phyloP scores from a whole-genome alignment of 2,888 invertebrate genomes.

The Ochlodes sylvanus region DNA sequence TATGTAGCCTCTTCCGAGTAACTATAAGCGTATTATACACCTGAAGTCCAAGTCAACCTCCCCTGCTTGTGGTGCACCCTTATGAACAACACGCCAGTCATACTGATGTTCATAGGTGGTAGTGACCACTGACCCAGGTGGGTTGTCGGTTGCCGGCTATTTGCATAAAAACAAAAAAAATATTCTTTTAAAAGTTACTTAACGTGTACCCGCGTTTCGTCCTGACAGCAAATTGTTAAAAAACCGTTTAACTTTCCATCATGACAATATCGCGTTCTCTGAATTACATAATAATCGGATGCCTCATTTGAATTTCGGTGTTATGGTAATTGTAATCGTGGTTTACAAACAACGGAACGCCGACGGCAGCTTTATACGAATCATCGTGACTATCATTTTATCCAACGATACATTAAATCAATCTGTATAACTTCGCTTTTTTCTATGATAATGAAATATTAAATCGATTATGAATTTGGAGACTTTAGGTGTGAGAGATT shows the following conservation, averaged over 20 bases:
- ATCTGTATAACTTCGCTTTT: background rate
- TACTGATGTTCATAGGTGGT: too few species aligned
- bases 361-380: conserved; percentile 19
- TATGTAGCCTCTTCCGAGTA: too few species aligned
- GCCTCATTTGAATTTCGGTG: conserved; percentile 43
- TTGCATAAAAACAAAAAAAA: too few species aligned
- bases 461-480: background rate
- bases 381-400: conserved; percentile 17
- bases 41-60: too few species aligned
- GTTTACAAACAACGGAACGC: conserved; percentile 41
- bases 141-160: too few species aligned
- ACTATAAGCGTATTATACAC: too few species aligned
- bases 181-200: too few species aligned
- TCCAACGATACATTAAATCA: background rate
- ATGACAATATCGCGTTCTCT: conserved; percentile 41
- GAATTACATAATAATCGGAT: conserved; percentile 41
- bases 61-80: too few species aligned
- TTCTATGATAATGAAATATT: background rate
- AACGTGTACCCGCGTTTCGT: conserved; percentile 17
- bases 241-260: conserved; percentile 42
- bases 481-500: too few species aligned
- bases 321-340: conserved; percentile 42
- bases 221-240: conserved; percentile 37
- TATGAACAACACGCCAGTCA: too few species aligned
- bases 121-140: too few species aligned